Evolutionary conservation across 1,140 invertebrate species (phyloP).

Genomic region (Cydia pomonella): DNA sequence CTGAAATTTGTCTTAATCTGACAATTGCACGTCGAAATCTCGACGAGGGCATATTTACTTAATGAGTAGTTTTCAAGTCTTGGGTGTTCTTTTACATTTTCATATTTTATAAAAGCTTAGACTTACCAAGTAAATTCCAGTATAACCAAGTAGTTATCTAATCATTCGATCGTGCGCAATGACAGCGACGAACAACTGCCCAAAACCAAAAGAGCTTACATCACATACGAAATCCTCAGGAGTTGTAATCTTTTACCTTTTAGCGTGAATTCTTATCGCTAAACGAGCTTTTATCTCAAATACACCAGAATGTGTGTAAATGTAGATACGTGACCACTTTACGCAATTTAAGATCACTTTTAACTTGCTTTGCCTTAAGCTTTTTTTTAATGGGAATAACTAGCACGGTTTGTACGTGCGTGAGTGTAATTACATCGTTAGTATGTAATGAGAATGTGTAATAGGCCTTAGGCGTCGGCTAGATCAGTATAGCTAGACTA

Average conservation of each 20-base stretch:
- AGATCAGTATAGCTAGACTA: slow-evolving; percentile 28
- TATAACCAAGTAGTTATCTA: not conserved
- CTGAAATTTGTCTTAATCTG: no score
- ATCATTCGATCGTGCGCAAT: slow-evolving; percentile 40
- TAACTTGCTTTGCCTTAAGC: no score
- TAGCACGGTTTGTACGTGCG: not conserved
- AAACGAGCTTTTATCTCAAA: not conserved
- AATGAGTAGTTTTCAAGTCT: no score
- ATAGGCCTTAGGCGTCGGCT: not conserved
- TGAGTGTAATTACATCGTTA: slow-evolving; percentile 13
- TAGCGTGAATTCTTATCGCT: not conserved
- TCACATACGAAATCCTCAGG: not conserved
- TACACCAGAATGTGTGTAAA: not conserved
- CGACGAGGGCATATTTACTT: no score
- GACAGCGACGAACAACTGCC: not conserved
- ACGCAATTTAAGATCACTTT: no score
- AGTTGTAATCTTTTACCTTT: slow-evolving; percentile 25
- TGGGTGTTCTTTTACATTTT: no score
- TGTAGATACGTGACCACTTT: no score
- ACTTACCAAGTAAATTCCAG: not conserved
- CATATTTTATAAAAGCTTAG: no score
- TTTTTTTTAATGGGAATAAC: not conserved
- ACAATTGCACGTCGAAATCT: no score
- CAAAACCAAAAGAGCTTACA: not conserved
- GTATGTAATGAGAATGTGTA: slow-evolving; percentile 23